These are phyloP conservation scores for Cynocephalus volans DNA, from an alignment of 2,113 vertebrate genomes.

Conservation along the genomic window DNA sequence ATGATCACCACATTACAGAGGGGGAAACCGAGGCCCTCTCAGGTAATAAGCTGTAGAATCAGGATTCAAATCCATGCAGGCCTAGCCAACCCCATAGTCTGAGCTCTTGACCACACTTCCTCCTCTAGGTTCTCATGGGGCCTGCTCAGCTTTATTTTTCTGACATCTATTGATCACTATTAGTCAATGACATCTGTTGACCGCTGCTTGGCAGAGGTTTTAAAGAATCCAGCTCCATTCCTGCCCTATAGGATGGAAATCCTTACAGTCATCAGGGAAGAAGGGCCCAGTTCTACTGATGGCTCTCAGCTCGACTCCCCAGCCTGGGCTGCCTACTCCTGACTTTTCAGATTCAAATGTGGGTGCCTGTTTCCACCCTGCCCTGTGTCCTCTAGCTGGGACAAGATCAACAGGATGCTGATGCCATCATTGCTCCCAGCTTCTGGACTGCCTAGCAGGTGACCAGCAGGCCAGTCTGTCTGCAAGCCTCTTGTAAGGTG, in stretches of 20 bases:
- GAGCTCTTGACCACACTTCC: not conserved
- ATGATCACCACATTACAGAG: not conserved
- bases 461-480: not conserved
- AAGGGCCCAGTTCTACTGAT: not conserved
- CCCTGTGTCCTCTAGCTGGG: not conserved
- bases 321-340: not conserved
- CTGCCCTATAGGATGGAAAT: not conserved
- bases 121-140: not conserved
- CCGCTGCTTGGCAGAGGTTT: not conserved
- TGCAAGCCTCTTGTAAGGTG: not conserved
- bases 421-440: not conserved
- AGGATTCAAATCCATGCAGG: not conserved
- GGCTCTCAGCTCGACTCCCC: not conserved
- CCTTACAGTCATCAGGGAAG: not conserved
- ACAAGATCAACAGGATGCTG: not conserved
- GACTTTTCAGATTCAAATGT: not conserved
- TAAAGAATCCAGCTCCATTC: not conserved
- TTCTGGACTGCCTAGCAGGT: not conserved
- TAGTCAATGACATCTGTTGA: not conserved
- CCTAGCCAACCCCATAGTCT: not conserved
- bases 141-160: not conserved
- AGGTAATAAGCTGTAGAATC: not conserved
- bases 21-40: not conserved
- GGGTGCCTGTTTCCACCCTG: not conserved
- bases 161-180: not conserved